Evolutionary conservation across 35 echinoderm and acorn worm species (phyloP).

Genomic region (Amphiura filiformis): DNA sequence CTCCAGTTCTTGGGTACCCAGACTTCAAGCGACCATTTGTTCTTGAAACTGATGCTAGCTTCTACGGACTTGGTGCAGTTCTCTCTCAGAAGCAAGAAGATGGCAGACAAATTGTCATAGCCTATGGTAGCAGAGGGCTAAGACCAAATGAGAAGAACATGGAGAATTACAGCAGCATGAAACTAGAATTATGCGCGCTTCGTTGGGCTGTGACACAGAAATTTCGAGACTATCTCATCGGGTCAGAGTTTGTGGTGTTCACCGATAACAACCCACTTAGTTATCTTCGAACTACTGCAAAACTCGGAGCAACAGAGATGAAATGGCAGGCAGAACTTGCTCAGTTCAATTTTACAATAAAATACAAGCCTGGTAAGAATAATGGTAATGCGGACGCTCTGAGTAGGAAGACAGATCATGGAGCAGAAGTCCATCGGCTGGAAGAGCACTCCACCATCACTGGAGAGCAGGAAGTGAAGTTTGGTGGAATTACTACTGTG

Average conservation of each 20-base stretch:
- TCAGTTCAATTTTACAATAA: constrained; percentile 54
- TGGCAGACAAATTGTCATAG: constrained; percentile 9
- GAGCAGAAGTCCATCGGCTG: not conserved
- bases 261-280: constrained; percentile 79
- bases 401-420: constrained; percentile 45
- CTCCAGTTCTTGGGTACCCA: too few species aligned
- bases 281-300: constrained; percentile 58
- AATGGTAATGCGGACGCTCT: constrained; percentile 72
- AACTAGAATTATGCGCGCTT: constrained; percentile 69
- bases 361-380: constrained; percentile 47
- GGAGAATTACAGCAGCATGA: constrained; percentile 84
- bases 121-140: constrained; percentile 56
- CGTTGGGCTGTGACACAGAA: constrained; percentile 67
- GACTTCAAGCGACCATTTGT: constrained; percentile 52
- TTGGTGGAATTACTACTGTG: not conserved
- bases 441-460: constrained; percentile 41
- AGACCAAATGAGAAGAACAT: constrained; percentile 58
- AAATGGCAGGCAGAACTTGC: constrained; percentile 72
- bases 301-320: constrained; percentile 62
- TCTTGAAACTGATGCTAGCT: constrained; percentile 23
- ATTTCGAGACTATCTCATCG: constrained; percentile 65
- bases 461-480: constrained; percentile 7
- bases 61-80: constrained; percentile 44
- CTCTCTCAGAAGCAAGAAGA: constrained; percentile 41
- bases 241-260: constrained; percentile 65